Conservation (phyloP, 1,140 invertebrate genomes). For the Atta texana region DNA sequence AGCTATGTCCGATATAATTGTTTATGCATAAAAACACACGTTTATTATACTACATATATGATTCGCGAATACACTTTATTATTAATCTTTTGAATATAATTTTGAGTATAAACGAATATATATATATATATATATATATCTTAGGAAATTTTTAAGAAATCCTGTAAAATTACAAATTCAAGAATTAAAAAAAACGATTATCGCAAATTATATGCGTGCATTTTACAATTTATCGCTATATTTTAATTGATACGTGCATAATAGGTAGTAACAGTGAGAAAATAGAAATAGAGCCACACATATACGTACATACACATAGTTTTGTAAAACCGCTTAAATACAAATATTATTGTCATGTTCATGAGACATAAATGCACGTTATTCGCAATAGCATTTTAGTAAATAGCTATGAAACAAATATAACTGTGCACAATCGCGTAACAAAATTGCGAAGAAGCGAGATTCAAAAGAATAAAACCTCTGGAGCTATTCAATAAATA, state of each 20-base stretch:
- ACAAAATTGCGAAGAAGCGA: neutral
- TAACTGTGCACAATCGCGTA: neutral
- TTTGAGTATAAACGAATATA: neutral
- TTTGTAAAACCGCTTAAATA: neutral
- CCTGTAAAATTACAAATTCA: neutral
- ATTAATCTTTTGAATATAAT: neutral
- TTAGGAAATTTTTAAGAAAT: neutral
- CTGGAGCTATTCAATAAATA: neutral
- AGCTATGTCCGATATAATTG: neutral
- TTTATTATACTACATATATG: too few relatives aligned
- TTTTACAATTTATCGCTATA: too few relatives aligned
- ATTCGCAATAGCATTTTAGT: too few relatives aligned
- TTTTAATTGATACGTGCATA: too few relatives aligned
- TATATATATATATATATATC: neutral
- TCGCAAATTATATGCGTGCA: neutral
- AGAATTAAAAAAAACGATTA: neutral
- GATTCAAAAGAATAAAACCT: neutral
- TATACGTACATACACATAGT: neutral
- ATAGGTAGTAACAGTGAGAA: neutral
- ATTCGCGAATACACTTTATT: neutral
- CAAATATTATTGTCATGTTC: neutral
- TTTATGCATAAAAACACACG: neutral
- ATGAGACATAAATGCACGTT: neutral
- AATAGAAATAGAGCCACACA: neutral
- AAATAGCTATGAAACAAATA: too few relatives aligned